A percentile compares a stretch with the other conserved stretches of the same genome.
These are phyloP conservation scores for Coluber constrictor DNA, from an alignment of 2,797 vertebrate genomes.

Conservation along the genomic window DNA sequence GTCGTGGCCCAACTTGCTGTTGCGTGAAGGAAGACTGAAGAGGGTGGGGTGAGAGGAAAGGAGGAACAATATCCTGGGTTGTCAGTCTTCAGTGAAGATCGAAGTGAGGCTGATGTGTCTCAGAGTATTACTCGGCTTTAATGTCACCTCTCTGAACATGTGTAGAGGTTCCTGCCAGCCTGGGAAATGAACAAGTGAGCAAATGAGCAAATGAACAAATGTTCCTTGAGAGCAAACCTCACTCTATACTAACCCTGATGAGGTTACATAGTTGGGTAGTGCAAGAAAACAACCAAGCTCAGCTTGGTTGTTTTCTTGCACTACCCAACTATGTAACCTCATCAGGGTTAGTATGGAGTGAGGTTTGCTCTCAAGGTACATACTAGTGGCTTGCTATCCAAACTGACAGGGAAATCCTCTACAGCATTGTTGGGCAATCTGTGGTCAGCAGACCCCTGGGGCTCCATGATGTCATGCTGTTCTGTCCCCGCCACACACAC, in stretches of 20 bases:
- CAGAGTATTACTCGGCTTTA: not conserved
- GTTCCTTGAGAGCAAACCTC: too few species aligned
- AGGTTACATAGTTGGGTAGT: too few species aligned
- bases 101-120: not conserved
- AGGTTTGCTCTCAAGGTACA: not conserved
- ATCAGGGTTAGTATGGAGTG: not conserved
- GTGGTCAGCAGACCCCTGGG: not conserved
- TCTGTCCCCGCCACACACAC: too few species aligned
- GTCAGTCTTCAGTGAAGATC: not conserved
- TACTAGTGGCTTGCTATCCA: not conserved
- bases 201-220: too few species aligned
- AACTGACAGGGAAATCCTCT: not conserved
- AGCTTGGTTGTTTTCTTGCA: not conserved
- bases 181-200: not conserved
- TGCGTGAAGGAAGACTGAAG: not conserved
- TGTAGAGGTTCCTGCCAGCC: not conserved
- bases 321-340: not conserved
- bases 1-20: not conserved
- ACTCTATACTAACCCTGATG: too few species aligned
- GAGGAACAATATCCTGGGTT: not conserved
- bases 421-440: not conserved
- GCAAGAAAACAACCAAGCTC: too few species aligned
- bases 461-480: not conserved
- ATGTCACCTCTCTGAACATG: not conserved
- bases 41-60: not conserved